phyloP scores from a whole-genome alignment of 1,140 invertebrate species.

The Drosophila sucinea region DNA sequence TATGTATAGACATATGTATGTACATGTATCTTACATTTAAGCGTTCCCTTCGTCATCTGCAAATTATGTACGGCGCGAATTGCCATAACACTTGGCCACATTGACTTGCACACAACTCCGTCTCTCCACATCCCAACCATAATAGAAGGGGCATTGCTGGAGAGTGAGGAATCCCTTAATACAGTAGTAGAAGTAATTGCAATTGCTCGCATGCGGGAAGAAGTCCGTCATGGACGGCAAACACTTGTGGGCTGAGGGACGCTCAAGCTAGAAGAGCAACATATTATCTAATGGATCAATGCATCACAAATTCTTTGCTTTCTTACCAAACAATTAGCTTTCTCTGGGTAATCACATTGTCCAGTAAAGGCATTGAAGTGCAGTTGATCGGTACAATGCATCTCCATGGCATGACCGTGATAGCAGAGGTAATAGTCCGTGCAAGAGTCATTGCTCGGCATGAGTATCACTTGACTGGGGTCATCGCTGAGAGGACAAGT shows the following conservation, averaged over 20 bases:
- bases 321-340: constrained; percentile 67
- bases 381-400: constrained; percentile 72
- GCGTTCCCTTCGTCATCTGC: constrained; percentile 24
- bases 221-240: constrained; percentile 72
- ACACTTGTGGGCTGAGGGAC: constrained; percentile 61
- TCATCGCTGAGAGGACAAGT: constrained; percentile 69
- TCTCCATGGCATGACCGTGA: constrained; percentile 74
- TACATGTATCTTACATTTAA: no score
- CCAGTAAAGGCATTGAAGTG: constrained; percentile 67
- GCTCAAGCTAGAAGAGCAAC: constrained; percentile 47
- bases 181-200: constrained; percentile 81
- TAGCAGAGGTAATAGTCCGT: constrained; percentile 74
- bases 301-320: not conserved
- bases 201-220: constrained; percentile 76
- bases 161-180: constrained; percentile 76
- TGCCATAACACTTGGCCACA: constrained; percentile 71
- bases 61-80: constrained; percentile 45
- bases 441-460: constrained; percentile 66
- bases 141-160: constrained; percentile 79
- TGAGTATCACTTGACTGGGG: constrained; percentile 70
- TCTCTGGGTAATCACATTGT: constrained; percentile 73
- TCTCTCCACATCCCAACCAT: constrained; percentile 75
- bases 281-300: constrained; percentile 11
- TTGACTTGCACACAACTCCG: constrained; percentile 69
- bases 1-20: no score